Conservation (phyloP, 1,140 invertebrate genomes). For the Pollicipes pollicipes region DNA sequence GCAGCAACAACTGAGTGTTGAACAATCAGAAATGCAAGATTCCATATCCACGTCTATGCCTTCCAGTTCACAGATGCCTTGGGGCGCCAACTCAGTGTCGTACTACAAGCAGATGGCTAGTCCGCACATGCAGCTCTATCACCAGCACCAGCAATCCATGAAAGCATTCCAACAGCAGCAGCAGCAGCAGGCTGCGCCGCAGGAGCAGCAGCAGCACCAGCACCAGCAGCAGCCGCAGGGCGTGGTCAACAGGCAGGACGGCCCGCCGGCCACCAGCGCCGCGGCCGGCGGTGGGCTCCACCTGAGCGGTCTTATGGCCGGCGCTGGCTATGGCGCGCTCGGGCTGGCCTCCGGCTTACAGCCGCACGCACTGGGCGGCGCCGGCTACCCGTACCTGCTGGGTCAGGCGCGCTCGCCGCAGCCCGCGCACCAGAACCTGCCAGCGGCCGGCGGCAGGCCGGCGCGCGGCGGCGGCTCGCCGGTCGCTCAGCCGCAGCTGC, state of each 20-base stretch:
- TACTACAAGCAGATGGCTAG: constrained; percentile 5
- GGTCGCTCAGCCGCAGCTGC: not conserved
- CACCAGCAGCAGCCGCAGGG: not conserved
- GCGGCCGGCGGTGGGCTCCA: not conserved
- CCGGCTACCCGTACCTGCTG: constrained; percentile 2
- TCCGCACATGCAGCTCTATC: constrained; percentile 5
- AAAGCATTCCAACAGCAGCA: constrained; percentile 4
- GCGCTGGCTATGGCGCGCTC: not conserved
- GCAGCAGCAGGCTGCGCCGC: not conserved
- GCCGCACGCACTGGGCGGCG: not conserved
- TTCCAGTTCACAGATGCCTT: not conserved
- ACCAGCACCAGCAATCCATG: not conserved
- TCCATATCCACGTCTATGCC: not conserved
- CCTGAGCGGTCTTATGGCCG: not conserved
- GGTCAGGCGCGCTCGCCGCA: constrained; percentile 1
- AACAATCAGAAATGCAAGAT: not conserved
- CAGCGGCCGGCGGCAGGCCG: not conserved
- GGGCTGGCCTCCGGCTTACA: not conserved
- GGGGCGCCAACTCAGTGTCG: not conserved
- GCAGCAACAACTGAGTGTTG: not conserved
- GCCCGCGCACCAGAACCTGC: constrained; percentile 1
- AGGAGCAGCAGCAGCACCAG: not conserved
- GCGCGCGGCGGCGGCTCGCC: not conserved
- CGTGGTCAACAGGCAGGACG: not conserved
- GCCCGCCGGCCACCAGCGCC: not conserved